A percentile compares a stretch with the other conserved stretches of the same genome.
phyloP scores from a whole-genome alignment of 2,797 vertebrate genomes.

The Trachurus trachurus region DNA sequence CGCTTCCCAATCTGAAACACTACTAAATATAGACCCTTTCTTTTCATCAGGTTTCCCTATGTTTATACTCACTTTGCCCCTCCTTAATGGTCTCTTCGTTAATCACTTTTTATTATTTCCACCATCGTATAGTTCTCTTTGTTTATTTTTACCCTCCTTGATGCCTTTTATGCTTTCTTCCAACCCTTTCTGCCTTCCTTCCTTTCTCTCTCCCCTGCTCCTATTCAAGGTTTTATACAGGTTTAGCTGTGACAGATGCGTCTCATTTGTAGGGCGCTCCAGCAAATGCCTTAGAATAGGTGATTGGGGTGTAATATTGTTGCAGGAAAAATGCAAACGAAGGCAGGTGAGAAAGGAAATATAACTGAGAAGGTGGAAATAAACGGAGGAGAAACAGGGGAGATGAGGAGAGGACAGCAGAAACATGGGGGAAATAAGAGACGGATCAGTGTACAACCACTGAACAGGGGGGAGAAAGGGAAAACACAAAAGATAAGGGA shows the following conservation, averaged over 20 bases:
- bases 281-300: slow-evolving; percentile 38
- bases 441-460: slow-evolving; percentile 6
- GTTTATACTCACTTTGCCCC: slow-evolving; percentile 1
- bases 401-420: slow-evolving; percentile 6
- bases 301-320: slow-evolving; percentile 44
- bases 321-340: neutral
- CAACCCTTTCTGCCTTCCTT: neutral
- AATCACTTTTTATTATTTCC: slow-evolving; percentile 4
- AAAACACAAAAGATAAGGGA: slow-evolving; percentile 13
- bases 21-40: slow-evolving; percentile 37
- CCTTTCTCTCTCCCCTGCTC: slow-evolving; percentile 15
- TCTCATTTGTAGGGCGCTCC: slow-evolving; percentile 45
- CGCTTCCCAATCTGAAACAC: slow-evolving; percentile 43
- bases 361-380: slow-evolving; percentile 10
- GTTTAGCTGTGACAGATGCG: slow-evolving; percentile 46
- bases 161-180: neutral
- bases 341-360: neutral
- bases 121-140: neutral
- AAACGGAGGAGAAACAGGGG: neutral
- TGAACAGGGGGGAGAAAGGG: slow-evolving; percentile 1
- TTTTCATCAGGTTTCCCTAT: slow-evolving; percentile 29
- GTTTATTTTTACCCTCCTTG: neutral
- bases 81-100: slow-evolving; percentile 17
- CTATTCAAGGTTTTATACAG: slow-evolving; percentile 27
- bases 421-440: slow-evolving; percentile 2